These are phyloP conservation scores for Cosmorhoe ocellata DNA, from an alignment of 2,888 invertebrate species.

Conservation along the genomic window DNA sequence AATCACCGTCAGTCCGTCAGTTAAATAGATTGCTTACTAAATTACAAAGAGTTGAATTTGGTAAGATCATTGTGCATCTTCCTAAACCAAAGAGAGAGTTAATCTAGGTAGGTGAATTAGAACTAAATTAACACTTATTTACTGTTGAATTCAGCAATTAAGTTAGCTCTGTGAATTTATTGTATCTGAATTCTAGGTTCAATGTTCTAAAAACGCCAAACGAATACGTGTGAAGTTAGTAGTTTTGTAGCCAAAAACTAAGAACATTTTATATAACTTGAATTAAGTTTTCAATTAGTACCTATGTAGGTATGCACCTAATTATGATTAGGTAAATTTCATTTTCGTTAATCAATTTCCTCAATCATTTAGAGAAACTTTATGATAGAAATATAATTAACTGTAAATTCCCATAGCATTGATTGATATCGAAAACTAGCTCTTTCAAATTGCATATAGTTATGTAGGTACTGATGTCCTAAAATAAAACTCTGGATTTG, in stretches of 20 bases:
- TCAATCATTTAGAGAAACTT: conserved; percentile 3
- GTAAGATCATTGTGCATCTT: conserved; percentile 21
- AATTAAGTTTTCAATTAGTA: too few species aligned
- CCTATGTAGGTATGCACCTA: too few species aligned
- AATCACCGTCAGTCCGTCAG: conserved; percentile 38
- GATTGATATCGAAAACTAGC: background rate
- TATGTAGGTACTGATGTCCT: too few species aligned
- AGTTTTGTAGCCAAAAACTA: too few species aligned
- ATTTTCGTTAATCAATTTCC: conserved; percentile 6
- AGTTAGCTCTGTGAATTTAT: background rate
- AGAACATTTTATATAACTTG: too few species aligned
- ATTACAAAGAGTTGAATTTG: conserved; percentile 15
- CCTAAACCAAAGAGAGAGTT: conserved; percentile 12
- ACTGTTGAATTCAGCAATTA: conserved; percentile 1
- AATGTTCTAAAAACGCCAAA: too few species aligned
- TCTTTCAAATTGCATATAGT: background rate
- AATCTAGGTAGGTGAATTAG: conserved; percentile 1
- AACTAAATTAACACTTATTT: conserved; percentile 4
- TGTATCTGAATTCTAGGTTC: background rate
- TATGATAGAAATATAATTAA: conserved; percentile 6
- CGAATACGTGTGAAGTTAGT: background rate
- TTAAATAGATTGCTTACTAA: conserved; percentile 23
- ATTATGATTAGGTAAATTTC: background rate
- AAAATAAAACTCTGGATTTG: too few species aligned
- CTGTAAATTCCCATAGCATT: background rate